phyloP scores from a whole-genome alignment of 2,797 vertebrate species.

The Malacoctenus gilli region DNA sequence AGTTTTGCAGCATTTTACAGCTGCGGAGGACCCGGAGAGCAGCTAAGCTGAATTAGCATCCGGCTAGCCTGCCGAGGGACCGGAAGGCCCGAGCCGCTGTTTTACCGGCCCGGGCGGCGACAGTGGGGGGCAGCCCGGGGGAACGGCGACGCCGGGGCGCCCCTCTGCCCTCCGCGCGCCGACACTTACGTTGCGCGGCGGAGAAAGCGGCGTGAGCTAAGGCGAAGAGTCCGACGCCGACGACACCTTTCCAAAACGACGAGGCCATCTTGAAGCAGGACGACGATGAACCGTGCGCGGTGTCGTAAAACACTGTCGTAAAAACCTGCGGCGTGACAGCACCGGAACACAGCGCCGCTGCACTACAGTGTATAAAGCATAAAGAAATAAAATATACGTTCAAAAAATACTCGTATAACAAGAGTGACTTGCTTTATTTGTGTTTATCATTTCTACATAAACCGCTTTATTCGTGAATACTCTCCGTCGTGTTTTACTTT shows the following conservation, averaged over 20 bases:
- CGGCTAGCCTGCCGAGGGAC: conserved; percentile 15
- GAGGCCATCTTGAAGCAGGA: conserved; percentile 84
- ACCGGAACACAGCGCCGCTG: not conserved
- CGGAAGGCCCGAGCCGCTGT: conserved; percentile 46
- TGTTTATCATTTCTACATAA: not conserved
- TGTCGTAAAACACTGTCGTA: conserved; percentile 56
- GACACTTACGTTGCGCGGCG: conserved; percentile 93
- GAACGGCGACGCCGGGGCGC: rapidly evolving
- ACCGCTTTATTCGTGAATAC: too few species aligned
- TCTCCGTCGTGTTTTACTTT: too few species aligned
- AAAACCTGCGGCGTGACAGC: conserved; percentile 3
- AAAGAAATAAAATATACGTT: not conserved
- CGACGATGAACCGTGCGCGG: conserved; percentile 27
- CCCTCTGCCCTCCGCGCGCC: rapidly evolving
- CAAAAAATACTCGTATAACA: not conserved
- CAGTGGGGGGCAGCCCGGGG: not conserved
- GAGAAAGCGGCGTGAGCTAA: conserved; percentile 96
- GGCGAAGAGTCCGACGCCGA: conserved; percentile 92
- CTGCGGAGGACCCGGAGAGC: not conserved
- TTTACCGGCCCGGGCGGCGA: not conserved
- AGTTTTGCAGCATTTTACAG: not conserved
- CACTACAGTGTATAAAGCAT: not conserved
- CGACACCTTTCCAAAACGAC: conserved; percentile 95
- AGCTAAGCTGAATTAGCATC: conserved; percentile 47
- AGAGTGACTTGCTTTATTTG: not conserved